Evolutionary conservation across 2,797 vertebrate genomes (phyloP).

Genomic region (Phataginus tetradactyla): DNA sequence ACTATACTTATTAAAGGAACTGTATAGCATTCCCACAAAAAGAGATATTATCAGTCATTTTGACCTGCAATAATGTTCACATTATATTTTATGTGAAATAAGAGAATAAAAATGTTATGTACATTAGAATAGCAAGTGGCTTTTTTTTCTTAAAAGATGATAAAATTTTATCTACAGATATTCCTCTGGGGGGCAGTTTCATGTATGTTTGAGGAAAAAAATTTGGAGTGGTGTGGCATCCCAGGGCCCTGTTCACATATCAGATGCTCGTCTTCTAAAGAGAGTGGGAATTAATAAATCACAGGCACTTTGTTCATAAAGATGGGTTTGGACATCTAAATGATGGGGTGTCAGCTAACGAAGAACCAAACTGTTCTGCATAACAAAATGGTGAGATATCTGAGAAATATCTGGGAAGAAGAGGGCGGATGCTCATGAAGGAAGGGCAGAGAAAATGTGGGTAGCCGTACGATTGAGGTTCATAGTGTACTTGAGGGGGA

Average conservation of each 20-base stretch:
- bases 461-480: neutral
- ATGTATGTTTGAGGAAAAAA: neutral
- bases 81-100: neutral
- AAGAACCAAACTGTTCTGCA: neutral
- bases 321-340: neutral
- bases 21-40: neutral
- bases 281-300: neutral
- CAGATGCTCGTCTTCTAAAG: neutral
- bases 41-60: neutral
- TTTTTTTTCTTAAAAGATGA: neutral
- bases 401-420: neutral
- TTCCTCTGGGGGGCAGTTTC: neutral
- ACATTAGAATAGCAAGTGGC: neutral
- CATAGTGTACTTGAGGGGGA: neutral
- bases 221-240: no score
- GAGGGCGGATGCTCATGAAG: neutral
- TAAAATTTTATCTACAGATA: neutral
- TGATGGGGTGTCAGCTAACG: neutral
- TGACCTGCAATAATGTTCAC: neutral
- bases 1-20: neutral
- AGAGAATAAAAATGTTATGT: neutral
- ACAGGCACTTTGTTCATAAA: neutral
- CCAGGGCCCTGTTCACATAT: rapidly evolving
- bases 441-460: neutral
- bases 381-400: neutral